Conservation (phyloP, 2,113 vertebrate species). For the Lophius piscatorius region DNA sequence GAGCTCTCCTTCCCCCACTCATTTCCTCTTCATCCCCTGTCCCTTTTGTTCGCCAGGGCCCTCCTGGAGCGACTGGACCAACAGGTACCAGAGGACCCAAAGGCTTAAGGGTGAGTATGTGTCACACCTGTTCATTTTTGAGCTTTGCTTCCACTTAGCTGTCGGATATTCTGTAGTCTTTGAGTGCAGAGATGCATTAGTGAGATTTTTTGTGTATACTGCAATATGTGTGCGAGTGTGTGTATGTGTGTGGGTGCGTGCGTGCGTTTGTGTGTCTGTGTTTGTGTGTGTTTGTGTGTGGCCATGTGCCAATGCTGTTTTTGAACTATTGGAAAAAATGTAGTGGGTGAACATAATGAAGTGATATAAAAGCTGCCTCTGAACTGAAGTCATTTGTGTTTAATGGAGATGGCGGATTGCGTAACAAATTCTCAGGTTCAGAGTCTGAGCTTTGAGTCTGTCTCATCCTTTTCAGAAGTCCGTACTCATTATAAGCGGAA, state of each 20-base stretch:
- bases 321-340: constrained; percentile 30
- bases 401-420: constrained; percentile 24
- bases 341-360: constrained; percentile 37
- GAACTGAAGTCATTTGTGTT: constrained; percentile 49
- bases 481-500: constrained; percentile 36
- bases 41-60: constrained; percentile 81
- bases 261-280: too few relatives aligned
- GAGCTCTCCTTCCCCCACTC: constrained; percentile 32
- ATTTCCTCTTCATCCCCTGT: constrained; percentile 10
- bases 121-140: constrained; percentile 22
- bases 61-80: constrained; percentile 83
- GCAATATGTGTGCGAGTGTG: too few relatives aligned
- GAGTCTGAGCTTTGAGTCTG: constrained; percentile 19
- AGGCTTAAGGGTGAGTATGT: constrained; percentile 87
- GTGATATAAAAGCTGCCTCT: constrained; percentile 27
- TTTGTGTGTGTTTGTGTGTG: too few relatives aligned
- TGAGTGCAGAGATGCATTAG: too few relatives aligned
- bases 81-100: constrained; percentile 88
- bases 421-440: constrained; percentile 15
- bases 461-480: constrained; percentile 30
- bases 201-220: not conserved
- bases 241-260: too few relatives aligned
- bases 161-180: too few relatives aligned
- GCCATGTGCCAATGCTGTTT: not conserved
- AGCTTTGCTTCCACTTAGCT: too few relatives aligned